Conservation (phyloP, 2,113 vertebrate genomes). For the Hiodon tergisus region DNA sequence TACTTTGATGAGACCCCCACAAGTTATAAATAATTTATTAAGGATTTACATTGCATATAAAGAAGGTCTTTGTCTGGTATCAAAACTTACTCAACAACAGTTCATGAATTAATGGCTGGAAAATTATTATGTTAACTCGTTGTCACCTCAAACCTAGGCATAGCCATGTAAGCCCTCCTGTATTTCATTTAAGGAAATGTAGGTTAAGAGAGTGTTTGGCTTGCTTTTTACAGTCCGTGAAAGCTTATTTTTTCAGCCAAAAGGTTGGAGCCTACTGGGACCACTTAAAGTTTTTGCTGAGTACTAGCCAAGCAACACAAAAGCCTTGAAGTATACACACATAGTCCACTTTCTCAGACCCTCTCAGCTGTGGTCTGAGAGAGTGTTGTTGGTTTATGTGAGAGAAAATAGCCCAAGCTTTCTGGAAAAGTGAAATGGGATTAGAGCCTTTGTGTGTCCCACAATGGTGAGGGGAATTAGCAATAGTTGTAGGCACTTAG, state of each 20-base stretch:
- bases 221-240: slow-evolving; percentile 65
- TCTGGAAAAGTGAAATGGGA: slow-evolving; percentile 97
- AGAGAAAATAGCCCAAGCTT: slow-evolving; percentile 96
- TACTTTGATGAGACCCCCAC: slow-evolving; percentile 61
- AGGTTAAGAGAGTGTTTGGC: slow-evolving; percentile 66
- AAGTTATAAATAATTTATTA: slow-evolving; percentile 69
- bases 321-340: slow-evolving; percentile 93
- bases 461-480: slow-evolving; percentile 99
- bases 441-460: slow-evolving; percentile 93
- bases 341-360: slow-evolving; percentile 88
- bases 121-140: slow-evolving; percentile 55
- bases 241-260: slow-evolving; percentile 71
- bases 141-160: slow-evolving; percentile 40
- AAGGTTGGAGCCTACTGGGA: slow-evolving; percentile 80
- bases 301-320: slow-evolving; percentile 87
- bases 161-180: slow-evolving; percentile 52
- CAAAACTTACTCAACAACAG: slow-evolving; percentile 44
- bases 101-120: slow-evolving; percentile 19
- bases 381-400: slow-evolving; percentile 99
- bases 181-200: slow-evolving; percentile 60
- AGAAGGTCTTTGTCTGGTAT: slow-evolving; percentile 49
- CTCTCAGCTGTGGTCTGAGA: slow-evolving; percentile 89
- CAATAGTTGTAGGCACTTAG: slow-evolving; percentile 99
- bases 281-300: slow-evolving; percentile 89
- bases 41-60: slow-evolving; percentile 59